phyloP scores from a whole-genome alignment of 1,140 invertebrate species.

The Lordiphosa collinella region DNA sequence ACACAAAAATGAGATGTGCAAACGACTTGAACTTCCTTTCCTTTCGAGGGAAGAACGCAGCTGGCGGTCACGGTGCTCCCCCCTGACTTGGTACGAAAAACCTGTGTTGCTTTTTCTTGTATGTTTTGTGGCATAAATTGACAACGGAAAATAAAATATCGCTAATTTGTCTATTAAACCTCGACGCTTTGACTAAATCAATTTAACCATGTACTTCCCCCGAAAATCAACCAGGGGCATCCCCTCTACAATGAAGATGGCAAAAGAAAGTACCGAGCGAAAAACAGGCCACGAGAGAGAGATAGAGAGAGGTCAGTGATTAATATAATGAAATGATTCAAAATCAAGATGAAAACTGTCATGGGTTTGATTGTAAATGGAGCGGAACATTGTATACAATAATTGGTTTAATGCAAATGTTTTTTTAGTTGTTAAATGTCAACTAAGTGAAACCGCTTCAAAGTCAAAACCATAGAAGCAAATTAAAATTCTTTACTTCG shows the following conservation, averaged over 20 bases:
- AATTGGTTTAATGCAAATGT: too few species aligned
- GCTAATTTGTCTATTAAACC: constrained; percentile 67
- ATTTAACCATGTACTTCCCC: constrained; percentile 62
- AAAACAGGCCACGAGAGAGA: constrained; percentile 8
- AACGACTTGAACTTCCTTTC: constrained; percentile 68
- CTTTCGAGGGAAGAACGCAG: constrained; percentile 53
- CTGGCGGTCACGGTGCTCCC: constrained; percentile 43
- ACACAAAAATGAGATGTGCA: constrained; percentile 49
- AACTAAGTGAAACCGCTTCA: too few species aligned
- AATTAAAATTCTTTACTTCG: too few species aligned
- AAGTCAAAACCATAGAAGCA: too few species aligned
- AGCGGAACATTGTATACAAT: too few species aligned
- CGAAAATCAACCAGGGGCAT: constrained; percentile 46
- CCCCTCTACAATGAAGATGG: constrained; percentile 35
- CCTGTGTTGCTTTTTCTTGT: constrained; percentile 20
- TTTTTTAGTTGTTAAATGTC: too few species aligned
- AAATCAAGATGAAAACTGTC: constrained; percentile 9
- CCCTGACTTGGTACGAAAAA: constrained; percentile 38
- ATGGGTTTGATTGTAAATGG: background rate
- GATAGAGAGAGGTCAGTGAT: constrained; percentile 2
- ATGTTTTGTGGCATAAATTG: constrained; percentile 31
- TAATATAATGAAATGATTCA: constrained; percentile 14
- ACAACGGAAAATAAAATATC: constrained; percentile 44
- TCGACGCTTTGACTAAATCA: constrained; percentile 55
- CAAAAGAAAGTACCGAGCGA: constrained; percentile 30